Conservation (phyloP, 2,113 vertebrate species). For the Falco punctatus region DNA sequence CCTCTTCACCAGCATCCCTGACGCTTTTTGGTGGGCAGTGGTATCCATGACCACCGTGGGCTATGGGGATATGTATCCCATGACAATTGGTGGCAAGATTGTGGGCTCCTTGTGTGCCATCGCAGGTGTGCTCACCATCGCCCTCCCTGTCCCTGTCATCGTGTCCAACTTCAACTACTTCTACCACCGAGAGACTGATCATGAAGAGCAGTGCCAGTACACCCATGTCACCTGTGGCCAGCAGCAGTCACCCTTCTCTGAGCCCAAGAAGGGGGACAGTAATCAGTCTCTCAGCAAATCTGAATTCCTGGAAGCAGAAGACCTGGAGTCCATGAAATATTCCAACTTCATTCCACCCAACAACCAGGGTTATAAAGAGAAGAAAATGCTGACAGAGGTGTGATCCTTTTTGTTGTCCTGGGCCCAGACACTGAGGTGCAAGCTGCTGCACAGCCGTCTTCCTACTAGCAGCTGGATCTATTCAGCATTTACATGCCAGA, state of each 20-base stretch:
- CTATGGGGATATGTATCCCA: slow-evolving; percentile 95
- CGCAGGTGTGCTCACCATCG: slow-evolving; percentile 92
- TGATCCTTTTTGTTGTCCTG: slow-evolving; percentile 70
- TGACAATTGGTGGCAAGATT: slow-evolving; percentile 95
- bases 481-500: slow-evolving; percentile 53
- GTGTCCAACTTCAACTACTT: slow-evolving; percentile 99
- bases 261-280: slow-evolving; percentile 82
- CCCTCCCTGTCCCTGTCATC: slow-evolving; percentile 91
- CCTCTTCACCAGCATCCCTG: slow-evolving; percentile 90
- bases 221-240: slow-evolving; percentile 93
- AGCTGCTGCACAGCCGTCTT: slow-evolving; percentile 26
- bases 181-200: slow-evolving; percentile 94
- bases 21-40: slow-evolving; percentile 98
- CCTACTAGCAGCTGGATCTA: slow-evolving; percentile 37
- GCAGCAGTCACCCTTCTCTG: slow-evolving; percentile 79
- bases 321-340: slow-evolving; percentile 82
- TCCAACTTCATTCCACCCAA: slow-evolving; percentile 86
- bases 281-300: slow-evolving; percentile 85
- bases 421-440: background rate
- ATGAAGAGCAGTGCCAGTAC: slow-evolving; percentile 92
- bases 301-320: slow-evolving; percentile 83
- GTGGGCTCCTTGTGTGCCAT: slow-evolving; percentile 95
- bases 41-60: slow-evolving; percentile 97
- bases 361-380: slow-evolving; percentile 78
- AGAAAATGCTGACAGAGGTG: slow-evolving; percentile 89